Conservation (phyloP, 35 echinoderm and acorn worm species). For the Anneissia japonica region DNA sequence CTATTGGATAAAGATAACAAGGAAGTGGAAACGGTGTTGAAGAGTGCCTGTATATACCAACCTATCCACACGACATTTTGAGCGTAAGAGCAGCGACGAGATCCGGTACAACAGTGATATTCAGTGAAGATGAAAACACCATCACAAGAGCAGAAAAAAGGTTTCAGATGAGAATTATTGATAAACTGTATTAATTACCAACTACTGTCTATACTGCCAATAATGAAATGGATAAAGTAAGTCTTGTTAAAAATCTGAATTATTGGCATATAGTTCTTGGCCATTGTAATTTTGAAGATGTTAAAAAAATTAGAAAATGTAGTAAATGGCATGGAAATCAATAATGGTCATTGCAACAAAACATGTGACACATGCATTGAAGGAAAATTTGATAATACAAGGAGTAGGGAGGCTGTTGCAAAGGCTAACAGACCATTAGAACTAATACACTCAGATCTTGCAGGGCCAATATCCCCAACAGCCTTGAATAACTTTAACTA, state of each 20-base stretch:
- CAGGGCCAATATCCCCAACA: background rate
- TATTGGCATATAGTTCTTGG: background rate
- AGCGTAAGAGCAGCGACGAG: background rate
- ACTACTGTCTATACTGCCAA: background rate
- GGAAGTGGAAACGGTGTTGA: background rate
- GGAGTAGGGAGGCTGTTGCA: background rate
- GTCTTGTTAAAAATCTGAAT: background rate
- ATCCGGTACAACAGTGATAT: background rate
- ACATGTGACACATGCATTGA: background rate
- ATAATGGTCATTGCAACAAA: background rate
- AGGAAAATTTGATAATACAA: background rate
- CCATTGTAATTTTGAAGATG: background rate
- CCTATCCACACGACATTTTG: background rate
- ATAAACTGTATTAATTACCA: background rate
- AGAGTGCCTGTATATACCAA: background rate
- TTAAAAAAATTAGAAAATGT: background rate
- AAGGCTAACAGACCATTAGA: background rate
- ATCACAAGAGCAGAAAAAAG: background rate
- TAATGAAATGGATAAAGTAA: background rate
- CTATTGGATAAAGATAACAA: constrained; percentile 14
- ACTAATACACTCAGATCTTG: background rate
- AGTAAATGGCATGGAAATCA: background rate
- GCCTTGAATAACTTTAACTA: background rate
- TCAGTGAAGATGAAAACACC: background rate
- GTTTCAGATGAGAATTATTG: background rate